phyloP scores from a whole-genome alignment of 2,888 invertebrate species.

The Ethmia dodecea region DNA sequence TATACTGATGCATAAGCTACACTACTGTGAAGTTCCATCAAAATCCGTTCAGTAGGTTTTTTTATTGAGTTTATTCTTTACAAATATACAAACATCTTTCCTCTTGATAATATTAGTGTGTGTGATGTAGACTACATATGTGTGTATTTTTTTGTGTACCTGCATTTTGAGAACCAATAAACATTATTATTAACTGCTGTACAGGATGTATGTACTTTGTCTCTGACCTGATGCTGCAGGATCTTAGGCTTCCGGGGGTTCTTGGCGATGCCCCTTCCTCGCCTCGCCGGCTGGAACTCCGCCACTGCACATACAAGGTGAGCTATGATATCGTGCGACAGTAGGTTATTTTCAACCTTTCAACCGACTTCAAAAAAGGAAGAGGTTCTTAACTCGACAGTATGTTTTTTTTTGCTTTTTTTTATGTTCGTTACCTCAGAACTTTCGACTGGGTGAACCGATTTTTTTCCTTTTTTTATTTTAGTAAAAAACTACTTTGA shows the following conservation, averaged over 20 bases:
- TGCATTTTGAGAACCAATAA: background rate
- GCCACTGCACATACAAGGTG: background rate
- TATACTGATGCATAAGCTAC: too few species aligned
- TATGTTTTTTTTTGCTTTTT: too few species aligned
- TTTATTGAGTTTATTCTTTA: background rate
- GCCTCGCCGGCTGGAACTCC: conserved; percentile 25
- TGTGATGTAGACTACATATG: background rate
- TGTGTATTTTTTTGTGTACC: background rate
- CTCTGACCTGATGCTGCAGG: conserved; percentile 26
- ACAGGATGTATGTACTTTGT: background rate
- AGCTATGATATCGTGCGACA: too few species aligned
- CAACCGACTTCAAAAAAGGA: too few species aligned
- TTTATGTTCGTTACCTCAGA: too few species aligned
- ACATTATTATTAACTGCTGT: background rate
- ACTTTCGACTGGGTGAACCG: too few species aligned
- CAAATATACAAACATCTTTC: background rate
- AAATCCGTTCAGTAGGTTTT: too few species aligned
- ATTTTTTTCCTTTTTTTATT: background rate
- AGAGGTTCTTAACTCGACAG: too few species aligned
- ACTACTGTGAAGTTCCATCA: too few species aligned
- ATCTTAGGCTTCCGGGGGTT: conserved; percentile 35
- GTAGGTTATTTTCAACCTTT: too few species aligned
- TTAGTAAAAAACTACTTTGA: too few species aligned
- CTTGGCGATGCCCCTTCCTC: conserved; percentile 37
- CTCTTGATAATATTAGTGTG: background rate